A percentile compares a stretch with the other conserved stretches of the same genome.
phyloP scores from a whole-genome alignment of 2,797 vertebrate species.

The Sebastes baramenuke region DNA sequence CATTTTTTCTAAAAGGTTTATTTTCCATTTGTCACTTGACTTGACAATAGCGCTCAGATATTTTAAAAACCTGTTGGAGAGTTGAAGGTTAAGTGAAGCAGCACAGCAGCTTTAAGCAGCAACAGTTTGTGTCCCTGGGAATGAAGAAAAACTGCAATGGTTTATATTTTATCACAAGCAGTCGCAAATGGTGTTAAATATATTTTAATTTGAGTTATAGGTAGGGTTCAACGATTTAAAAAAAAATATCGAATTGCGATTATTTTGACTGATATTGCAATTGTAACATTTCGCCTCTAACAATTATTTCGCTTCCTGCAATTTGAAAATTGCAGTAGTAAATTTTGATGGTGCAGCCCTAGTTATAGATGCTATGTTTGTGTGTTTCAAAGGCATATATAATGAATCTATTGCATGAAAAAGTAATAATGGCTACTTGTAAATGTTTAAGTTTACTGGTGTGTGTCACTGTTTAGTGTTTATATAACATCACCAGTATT shows the following conservation, averaged over 20 bases:
- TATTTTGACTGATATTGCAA: no score
- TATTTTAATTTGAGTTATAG: not conserved
- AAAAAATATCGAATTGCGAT: no score
- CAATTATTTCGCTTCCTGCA: no score
- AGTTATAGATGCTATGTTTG: not conserved
- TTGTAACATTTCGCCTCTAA: no score
- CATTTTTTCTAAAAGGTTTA: constrained; percentile 2
- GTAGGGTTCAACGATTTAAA: no score
- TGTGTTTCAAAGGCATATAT: not conserved
- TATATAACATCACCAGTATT: not conserved
- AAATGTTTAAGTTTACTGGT: not conserved
- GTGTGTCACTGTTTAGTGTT: not conserved
- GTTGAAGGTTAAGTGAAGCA: constrained; percentile 13
- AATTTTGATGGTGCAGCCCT: no score
- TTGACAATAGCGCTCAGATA: not conserved
- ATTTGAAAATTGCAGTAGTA: no score
- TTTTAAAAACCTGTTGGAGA: not conserved
- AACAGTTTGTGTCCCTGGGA: not conserved
- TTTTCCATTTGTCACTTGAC: constrained; percentile 7
- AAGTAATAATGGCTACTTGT: not conserved
- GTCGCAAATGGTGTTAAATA: not conserved
- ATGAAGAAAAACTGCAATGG: not conserved
- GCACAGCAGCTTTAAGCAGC: not conserved
- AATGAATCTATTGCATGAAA: not conserved
- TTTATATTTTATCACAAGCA: not conserved